Evolutionary conservation across 2,113 vertebrate genomes (phyloP).

Genomic region (Malurus cyaneus): DNA sequence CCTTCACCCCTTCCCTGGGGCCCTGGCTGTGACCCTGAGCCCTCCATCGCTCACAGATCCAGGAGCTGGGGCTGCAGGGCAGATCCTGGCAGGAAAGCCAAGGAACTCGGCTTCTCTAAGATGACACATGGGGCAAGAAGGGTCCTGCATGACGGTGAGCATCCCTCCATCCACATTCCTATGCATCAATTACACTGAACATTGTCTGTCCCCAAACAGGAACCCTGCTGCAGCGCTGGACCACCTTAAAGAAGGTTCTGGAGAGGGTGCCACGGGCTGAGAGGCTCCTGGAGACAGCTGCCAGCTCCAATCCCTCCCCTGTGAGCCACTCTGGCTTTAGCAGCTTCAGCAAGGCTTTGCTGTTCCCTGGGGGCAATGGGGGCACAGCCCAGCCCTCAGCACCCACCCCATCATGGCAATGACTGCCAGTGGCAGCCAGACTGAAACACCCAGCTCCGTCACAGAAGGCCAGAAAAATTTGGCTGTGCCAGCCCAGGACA

Average conservation of each 20-base stretch:
- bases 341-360: not conserved
- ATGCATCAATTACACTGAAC: accelerated
- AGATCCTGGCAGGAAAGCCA: not conserved
- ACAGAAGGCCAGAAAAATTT: not conserved
- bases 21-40: accelerated
- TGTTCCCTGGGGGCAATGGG: not conserved
- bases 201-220: not conserved
- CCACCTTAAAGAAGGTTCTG: not conserved
- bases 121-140: accelerated
- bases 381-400: not conserved
- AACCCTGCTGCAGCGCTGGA: not conserved
- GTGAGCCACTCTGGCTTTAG: not conserved
- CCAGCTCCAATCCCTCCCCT: not conserved
- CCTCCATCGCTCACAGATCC: accelerated
- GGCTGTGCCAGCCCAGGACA: slow-evolving; percentile 28
- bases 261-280: not conserved
- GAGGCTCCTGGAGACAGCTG: not conserved
- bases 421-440: not conserved
- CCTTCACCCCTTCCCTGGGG: not conserved
- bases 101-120: not conserved
- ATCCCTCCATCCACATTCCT: not conserved
- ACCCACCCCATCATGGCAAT: not conserved
- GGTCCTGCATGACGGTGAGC: not conserved
- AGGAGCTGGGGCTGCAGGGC: not conserved
- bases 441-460: not conserved